A percentile compares a stretch with the other conserved stretches of the same genome.
Conservation (phyloP, 2,797 vertebrate species). For the Muscicapa striata region DNA sequence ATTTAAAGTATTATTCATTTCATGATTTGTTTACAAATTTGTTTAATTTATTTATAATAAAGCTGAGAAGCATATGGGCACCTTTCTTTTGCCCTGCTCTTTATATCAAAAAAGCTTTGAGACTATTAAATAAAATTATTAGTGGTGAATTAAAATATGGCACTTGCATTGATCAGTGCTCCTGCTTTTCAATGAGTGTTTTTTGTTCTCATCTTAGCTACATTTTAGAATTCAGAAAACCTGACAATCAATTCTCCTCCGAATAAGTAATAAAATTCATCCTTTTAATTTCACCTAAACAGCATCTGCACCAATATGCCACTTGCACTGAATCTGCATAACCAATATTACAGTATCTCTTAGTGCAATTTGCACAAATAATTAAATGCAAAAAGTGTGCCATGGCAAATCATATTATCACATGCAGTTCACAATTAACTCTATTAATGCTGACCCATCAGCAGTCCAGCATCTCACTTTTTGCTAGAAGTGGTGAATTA, state of each 20-base stretch:
- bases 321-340: not conserved
- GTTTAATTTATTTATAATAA: not conserved
- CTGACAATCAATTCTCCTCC: not conserved
- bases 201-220: not conserved
- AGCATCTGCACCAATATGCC: not conserved
- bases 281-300: not conserved
- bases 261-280: not conserved
- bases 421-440: not conserved
- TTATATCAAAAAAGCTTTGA: not conserved
- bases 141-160: not conserved
- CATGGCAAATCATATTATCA: not conserved
- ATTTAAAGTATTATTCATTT: not conserved
- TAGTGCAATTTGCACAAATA: not conserved
- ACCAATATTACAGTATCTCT: not conserved
- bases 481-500: not conserved
- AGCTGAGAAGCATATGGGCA: not conserved
- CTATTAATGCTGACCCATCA: not conserved
- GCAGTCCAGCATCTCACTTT: not conserved
- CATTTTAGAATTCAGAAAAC: not conserved
- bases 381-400: not conserved
- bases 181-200: not conserved
- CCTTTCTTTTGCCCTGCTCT: not conserved
- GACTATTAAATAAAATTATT: not conserved
- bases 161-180: not conserved
- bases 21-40: not conserved